Conservation (phyloP, 1,140 invertebrate genomes). For the Drosophila littoralis region DNA sequence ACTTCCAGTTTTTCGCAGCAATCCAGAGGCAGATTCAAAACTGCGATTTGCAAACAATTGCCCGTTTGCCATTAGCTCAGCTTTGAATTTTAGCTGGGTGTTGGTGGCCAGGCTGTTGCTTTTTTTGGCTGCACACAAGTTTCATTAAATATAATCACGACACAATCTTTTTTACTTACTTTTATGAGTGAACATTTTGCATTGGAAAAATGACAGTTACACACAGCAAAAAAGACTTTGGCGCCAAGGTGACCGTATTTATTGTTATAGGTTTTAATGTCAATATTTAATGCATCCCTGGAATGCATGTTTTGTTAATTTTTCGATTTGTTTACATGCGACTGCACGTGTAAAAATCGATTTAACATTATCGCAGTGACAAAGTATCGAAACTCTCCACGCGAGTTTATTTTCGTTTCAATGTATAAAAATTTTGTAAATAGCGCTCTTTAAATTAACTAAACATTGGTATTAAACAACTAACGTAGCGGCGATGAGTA, state of each 20-base stretch:
- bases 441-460: conserved; percentile 29
- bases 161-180: conserved; percentile 14
- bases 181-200: conserved; percentile 58
- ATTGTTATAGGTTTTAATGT: background rate
- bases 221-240: conserved; percentile 5
- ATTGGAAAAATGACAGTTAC: conserved; percentile 12
- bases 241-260: conserved; percentile 11
- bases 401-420: conserved; percentile 65
- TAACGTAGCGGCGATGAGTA: conserved; percentile 88
- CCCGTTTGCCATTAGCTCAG: conserved; percentile 15
- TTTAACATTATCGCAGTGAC: background rate
- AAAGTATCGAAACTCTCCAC: conserved; percentile 41
- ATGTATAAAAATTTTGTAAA: conserved; percentile 58
- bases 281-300: background rate
- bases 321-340: background rate
- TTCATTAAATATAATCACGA: background rate
- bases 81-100: conserved; percentile 57
- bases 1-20: conserved; percentile 45
- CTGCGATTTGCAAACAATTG: conserved; percentile 28
- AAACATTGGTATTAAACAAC: conserved; percentile 28
- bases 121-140: conserved; percentile 12
- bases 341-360: background rate
- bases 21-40: conserved; percentile 55
- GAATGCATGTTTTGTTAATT: background rate
- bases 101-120: conserved; percentile 29